Percentiles rank a stretch among this genome's conserved stretches.
Evolutionary conservation across 2,888 invertebrate species (phyloP).

Genomic region (Troides aeacus): DNA sequence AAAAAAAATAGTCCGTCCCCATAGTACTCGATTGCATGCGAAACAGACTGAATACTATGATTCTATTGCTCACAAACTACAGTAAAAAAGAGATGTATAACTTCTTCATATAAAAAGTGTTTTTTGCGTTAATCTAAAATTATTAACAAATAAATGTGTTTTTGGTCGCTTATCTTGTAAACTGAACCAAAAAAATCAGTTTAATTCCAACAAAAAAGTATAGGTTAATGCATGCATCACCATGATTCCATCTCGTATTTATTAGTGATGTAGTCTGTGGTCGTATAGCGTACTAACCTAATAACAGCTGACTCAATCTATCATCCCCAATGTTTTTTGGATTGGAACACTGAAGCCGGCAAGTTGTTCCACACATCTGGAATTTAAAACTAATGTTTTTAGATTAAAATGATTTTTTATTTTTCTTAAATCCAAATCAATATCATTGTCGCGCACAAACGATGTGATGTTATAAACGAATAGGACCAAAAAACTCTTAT

Average conservation of each 20-base stretch:
- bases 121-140: neutral
- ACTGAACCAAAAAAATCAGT: no score
- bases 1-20: constrained; percentile 56
- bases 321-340: no score
- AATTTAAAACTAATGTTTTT: neutral
- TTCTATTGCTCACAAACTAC: constrained; percentile 8
- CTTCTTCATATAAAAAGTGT: neutral
- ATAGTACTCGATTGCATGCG: constrained; percentile 50
- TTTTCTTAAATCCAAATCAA: constrained; percentile 28
- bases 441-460: constrained; percentile 61
- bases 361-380: no score
- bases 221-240: no score
- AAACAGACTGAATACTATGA: constrained; percentile 32
- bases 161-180: no score
- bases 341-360: no score
- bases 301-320: no score
- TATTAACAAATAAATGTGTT: neutral
- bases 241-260: no score
- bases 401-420: neutral
- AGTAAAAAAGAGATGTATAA: neutral
- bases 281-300: no score
- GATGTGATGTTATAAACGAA: constrained; percentile 52
- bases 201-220: no score
- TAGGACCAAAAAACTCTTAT: constrained; percentile 40
- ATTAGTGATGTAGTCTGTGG: no score